phyloP scores from a whole-genome alignment of 2,797 vertebrate species.

The Craterocephalus amniculus region DNA sequence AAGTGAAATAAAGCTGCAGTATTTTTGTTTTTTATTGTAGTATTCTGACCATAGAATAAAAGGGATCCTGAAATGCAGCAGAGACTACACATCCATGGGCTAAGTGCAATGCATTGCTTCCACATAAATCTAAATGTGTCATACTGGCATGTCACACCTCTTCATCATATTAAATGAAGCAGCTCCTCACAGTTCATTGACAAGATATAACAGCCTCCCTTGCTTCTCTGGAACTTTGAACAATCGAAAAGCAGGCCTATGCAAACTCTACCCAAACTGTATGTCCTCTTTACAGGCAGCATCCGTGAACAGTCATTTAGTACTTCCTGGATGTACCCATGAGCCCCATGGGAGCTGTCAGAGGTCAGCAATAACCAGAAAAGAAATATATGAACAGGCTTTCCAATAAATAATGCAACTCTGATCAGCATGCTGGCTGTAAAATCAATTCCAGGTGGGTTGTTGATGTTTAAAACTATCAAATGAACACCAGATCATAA shows the following conservation, averaged over 20 bases:
- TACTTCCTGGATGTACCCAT: constrained; percentile 70
- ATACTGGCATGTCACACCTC: constrained; percentile 28
- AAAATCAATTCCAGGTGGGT: constrained; percentile 85
- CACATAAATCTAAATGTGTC: constrained; percentile 1
- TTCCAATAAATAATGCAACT: constrained; percentile 86
- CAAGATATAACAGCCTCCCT: constrained; percentile 36
- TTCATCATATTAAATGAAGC: constrained; percentile 33
- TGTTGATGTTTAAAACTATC: constrained; percentile 81
- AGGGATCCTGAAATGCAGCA: background rate
- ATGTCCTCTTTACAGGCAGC: constrained; percentile 37
- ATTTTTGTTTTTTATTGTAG: background rate
- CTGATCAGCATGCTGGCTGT: constrained; percentile 75
- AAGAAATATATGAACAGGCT: constrained; percentile 83
- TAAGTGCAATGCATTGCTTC: background rate
- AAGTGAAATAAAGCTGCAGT: background rate
- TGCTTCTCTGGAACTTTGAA: constrained; percentile 33
- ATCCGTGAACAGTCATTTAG: constrained; percentile 21
- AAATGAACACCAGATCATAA: constrained; percentile 84
- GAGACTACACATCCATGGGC: background rate
- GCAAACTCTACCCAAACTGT: constrained; percentile 37
- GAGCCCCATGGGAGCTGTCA: constrained; percentile 77
- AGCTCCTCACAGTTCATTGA: constrained; percentile 54
- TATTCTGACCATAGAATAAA: background rate
- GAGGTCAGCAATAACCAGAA: constrained; percentile 75
- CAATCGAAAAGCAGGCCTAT: constrained; percentile 25